Evolutionary conservation across 2,888 invertebrate species (phyloP), one percentile per base, ranked within the genome.

Genomic region (Eupeodes luniger): DNA sequence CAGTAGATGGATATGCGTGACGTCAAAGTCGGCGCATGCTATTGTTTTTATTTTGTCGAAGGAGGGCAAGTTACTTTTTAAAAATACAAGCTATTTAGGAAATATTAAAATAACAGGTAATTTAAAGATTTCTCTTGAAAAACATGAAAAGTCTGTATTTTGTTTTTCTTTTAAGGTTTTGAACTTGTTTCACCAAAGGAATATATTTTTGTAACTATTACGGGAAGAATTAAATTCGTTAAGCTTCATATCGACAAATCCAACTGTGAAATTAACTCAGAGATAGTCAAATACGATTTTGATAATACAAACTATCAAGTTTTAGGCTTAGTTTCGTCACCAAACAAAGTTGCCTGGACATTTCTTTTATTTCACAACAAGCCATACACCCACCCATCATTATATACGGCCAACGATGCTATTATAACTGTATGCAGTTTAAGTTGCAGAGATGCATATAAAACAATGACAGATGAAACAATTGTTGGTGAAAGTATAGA

Each of bases 31-130:
- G 0, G 90, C 92, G 0, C 92, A 93, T 89, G 10, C 92, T 6
- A 76, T 93, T 1, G 86, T 90, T n/a, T 93, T 92, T 90, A 78
- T 91, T 34, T 67, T 92, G 55, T 89, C 89, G 0, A 16, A 14
- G 5, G 53, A 61, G 2, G 90, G 84, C 2, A 75, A 19, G 4
- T 12, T 88, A 7, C 6, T 89, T 0, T 90, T 90, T 62, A 90
- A 87, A 69, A 85, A 90, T 4, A 91, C 90, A 0, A 78, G 89
- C 6, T 90, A 92, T 77, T 85, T 90, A 3, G 91, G 92, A 12
- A 92, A 92, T 16, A 90, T 91, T 5, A 92, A 92, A 88, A 91
- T 93, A 51, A 91, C 92, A n/a, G 92, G 92, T 89, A 59, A 89
- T 82, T 69, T 14, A 10, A 5, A 3, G 7, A n/a, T 40, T 40